Evolutionary conservation across 2,113 vertebrate genomes (phyloP).

Genomic region (Chionodraco myersi): DNA sequence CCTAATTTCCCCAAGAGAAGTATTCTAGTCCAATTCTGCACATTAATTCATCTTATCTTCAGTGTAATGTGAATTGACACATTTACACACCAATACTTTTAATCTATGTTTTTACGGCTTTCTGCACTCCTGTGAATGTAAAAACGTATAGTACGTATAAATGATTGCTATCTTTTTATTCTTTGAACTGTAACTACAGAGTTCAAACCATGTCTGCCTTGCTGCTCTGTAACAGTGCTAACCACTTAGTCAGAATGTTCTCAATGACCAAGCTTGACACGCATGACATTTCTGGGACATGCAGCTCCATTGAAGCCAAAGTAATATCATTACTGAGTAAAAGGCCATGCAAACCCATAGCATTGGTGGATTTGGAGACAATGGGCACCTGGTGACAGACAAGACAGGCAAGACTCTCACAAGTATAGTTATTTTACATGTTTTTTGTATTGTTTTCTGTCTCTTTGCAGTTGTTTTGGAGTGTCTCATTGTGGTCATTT

Average conservation of each 20-base stretch:
- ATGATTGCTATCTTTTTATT: not conserved
- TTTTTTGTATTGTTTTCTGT: too few relatives aligned
- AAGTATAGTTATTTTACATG: too few relatives aligned
- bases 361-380: too few relatives aligned
- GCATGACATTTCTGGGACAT: slow-evolving; percentile 31
- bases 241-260: not conserved
- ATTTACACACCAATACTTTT: not conserved
- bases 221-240: slow-evolving; percentile 14
- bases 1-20: not conserved
- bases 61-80: not conserved
- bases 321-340: slow-evolving; percentile 5
- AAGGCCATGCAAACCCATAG: not conserved
- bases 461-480: too few relatives aligned
- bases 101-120: not conserved
- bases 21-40: not conserved
- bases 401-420: too few relatives aligned
- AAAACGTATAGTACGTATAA: not conserved
- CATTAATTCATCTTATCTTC: not conserved
- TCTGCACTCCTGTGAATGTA: not conserved
- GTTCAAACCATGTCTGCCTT: not conserved
- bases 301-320: slow-evolving; percentile 4
- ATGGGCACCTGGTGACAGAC: too few relatives aligned
- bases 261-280: slow-evolving; percentile 7
- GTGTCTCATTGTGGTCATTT: too few relatives aligned
- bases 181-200: not conserved